A percentile compares a stretch with the other conserved stretches of the same genome.
Conservation (phyloP, 2,113 vertebrate genomes). For the Saguinus midas region DNA sequence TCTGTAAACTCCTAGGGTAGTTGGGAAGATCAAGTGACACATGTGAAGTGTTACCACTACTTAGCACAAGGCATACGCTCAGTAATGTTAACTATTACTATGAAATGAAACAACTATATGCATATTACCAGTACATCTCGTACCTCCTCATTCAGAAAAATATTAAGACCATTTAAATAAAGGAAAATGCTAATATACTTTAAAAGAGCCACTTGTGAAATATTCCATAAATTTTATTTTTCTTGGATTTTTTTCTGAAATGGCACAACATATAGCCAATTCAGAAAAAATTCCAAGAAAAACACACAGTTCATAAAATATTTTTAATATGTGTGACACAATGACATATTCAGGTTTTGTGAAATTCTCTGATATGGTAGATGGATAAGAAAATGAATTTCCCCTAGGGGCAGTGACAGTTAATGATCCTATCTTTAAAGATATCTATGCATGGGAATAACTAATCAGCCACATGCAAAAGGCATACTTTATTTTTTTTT, state of each 20-base stretch:
- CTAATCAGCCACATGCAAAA: background rate
- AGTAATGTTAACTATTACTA: background rate
- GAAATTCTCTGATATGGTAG: background rate
- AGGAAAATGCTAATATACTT: background rate
- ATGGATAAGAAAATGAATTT: background rate
- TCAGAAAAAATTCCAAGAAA: background rate
- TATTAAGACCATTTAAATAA: background rate
- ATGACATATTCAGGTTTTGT: background rate
- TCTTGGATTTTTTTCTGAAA: background rate
- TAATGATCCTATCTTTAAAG: background rate
- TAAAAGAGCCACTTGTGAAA: background rate
- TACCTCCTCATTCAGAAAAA: background rate
- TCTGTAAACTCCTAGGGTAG: background rate
- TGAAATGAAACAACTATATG: background rate
- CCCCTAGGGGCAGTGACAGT: background rate
- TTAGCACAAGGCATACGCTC: background rate
- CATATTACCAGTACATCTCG: background rate
- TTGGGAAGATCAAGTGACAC: background rate
- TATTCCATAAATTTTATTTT: no score
- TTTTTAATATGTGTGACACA: background rate
- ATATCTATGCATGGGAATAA: background rate
- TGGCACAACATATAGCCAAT: background rate
- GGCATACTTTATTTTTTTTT: no score
- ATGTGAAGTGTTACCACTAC: background rate
- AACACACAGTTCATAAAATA: background rate